These are phyloP conservation scores for Oreochromis aureus DNA, from an alignment of 2,113 vertebrate species.

Conservation along the genomic window DNA sequence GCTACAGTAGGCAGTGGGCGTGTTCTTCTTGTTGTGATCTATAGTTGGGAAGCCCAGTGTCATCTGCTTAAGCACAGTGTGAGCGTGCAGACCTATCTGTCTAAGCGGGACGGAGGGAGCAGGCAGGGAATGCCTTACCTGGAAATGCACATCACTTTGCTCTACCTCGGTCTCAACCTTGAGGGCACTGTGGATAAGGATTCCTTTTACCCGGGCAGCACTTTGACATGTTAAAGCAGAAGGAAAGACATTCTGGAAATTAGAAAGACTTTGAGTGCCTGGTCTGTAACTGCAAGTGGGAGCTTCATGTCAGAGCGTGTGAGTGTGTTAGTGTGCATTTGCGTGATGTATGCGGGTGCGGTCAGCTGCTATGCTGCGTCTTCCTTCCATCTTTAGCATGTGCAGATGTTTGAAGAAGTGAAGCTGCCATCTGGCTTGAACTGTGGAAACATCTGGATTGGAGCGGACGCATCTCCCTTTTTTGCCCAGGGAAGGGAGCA, in stretches of 20 bases:
- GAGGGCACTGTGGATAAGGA: slow-evolving; percentile 12
- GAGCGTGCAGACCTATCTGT: slow-evolving; percentile 33
- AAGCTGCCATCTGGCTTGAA: slow-evolving; percentile 44
- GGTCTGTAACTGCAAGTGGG: slow-evolving; percentile 4
- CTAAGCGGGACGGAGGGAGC: slow-evolving; percentile 22
- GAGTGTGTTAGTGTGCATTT: slow-evolving; percentile 4
- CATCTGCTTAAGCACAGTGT: slow-evolving; percentile 65
- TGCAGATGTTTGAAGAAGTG: slow-evolving; percentile 59
- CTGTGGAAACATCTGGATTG: slow-evolving; percentile 41
- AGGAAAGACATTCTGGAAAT: neutral
- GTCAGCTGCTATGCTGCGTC: slow-evolving; percentile 7
- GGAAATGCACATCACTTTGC: neutral
- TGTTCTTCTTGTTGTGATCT: slow-evolving; percentile 73
- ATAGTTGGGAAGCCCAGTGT: slow-evolving; percentile 63
- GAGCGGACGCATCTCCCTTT: slow-evolving; percentile 27
- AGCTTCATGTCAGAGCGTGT: slow-evolving; percentile 5
- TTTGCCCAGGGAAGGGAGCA: slow-evolving; percentile 40
- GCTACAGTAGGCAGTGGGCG: slow-evolving; percentile 63
- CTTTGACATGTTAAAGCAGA: neutral
- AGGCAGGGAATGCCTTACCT: slow-evolving; percentile 8
- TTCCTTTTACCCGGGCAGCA: neutral
- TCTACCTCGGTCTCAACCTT: slow-evolving; percentile 1
- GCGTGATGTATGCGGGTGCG: slow-evolving; percentile 34
- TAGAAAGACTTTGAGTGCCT: neutral
- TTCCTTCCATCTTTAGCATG: slow-evolving; percentile 28